These are phyloP conservation scores for Idaea dimidiata DNA, from an alignment of 2,888 invertebrate species.

Conservation along the genomic window DNA sequence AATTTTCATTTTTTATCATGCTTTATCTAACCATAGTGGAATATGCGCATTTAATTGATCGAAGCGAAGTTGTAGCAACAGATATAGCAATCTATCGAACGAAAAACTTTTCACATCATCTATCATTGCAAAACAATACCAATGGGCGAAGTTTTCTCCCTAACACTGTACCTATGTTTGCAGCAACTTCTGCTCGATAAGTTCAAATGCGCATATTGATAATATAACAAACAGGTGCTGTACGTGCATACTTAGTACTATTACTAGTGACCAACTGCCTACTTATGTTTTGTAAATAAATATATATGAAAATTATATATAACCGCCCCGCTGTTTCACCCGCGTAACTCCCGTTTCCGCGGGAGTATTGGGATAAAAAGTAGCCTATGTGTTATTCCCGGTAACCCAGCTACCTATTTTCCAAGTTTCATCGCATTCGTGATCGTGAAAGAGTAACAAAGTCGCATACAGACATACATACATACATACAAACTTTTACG, in stretches of 20 bases:
- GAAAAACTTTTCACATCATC: too few relatives aligned
- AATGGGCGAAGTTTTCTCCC: background rate
- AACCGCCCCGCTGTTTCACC: too few relatives aligned
- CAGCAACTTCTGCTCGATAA: background rate
- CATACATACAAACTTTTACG: too few relatives aligned
- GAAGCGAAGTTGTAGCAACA: background rate
- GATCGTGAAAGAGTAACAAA: too few relatives aligned
- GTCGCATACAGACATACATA: too few relatives aligned
- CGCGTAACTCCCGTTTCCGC: too few relatives aligned
- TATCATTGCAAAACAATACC: too few relatives aligned
- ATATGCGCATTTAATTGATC: background rate
- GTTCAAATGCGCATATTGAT: background rate
- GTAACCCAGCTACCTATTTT: too few relatives aligned
- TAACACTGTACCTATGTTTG: background rate
- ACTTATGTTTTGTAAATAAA: constrained; percentile 68
- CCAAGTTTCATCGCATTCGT: too few relatives aligned
- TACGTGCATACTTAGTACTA: constrained; percentile 41
- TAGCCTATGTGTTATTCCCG: too few relatives aligned
- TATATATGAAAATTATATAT: constrained; percentile 53
- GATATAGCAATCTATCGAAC: background rate
- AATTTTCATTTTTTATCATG: constrained; percentile 56
- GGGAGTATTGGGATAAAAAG: too few relatives aligned
- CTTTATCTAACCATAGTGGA: constrained; percentile 64
- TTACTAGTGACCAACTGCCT: constrained; percentile 62
- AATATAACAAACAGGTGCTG: constrained; percentile 58